Evolutionary conservation across 2,797 vertebrate genomes (phyloP), one percentile per base, ranked within the genome.

Genomic region (Tamandua tetradactyla): DNA sequence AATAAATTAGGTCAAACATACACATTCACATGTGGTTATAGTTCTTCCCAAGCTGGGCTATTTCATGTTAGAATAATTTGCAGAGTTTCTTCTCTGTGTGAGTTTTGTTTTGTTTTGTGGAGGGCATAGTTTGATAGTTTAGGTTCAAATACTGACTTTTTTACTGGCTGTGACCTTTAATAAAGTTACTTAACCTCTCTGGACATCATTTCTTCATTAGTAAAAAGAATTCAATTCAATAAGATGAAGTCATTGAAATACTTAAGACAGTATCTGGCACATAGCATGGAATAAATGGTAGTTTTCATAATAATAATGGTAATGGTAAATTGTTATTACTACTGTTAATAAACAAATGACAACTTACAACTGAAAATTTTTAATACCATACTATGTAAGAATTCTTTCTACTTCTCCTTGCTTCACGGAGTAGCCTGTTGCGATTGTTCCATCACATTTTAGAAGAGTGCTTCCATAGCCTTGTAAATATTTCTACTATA

Each of bases 321-420:
- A 35, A 80, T 47, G 44, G 44, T 47, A 47, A 11, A n/a, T 71
- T 76, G 42, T 62, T 30, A 72, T 57, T 89, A 14, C 37, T 85
- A 14, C 86, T 79, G 10, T 61, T 59, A 80, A 89, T 61, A 89
- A 62, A 20, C 2, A 93, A 80, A 23, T 94, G 35, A 95, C 88
- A 69, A 89, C 86, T 95, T 96, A 57, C 7, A 91, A 35, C 27
- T 95, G 37, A 59, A 61, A 55, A 89, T 95, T 93, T 93, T 75
- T 40, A 74, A 2, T 89, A 74, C 64, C 80, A 55, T 89, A 82
- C 59, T 76, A 86, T 87, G 55, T 81, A 87, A 92, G 13, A 93
- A 69, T 66, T 94, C 40, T 80, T 89, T 79, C 3, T 40, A 25
- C 30, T 79, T 95, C 94, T 91, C 10, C 27, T 86, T 88, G 40